phyloP scores from a whole-genome alignment of 2,888 invertebrate species.

The Dicyrtoma fusca region DNA sequence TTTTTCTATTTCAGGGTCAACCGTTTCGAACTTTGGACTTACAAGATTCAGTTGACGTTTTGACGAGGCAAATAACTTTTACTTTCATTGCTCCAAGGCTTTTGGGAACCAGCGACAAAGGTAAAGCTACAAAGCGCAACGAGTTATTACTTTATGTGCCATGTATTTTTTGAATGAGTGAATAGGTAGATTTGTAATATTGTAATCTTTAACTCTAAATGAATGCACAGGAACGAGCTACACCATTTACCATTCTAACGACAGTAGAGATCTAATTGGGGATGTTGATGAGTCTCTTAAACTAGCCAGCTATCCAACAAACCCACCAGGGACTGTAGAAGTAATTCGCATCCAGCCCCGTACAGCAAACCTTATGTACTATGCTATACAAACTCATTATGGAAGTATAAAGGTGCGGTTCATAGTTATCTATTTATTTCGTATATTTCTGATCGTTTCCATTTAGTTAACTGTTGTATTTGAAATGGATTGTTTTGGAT shows the following conservation, averaged over 20 bases:
- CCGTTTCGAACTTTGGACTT: conserved; percentile 30
- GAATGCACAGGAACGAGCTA: conserved; percentile 19
- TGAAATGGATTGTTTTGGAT: no score
- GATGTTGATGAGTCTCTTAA: not conserved
- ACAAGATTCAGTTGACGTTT: not conserved
- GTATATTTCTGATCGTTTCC: not conserved
- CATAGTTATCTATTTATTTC: not conserved
- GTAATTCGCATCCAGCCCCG: conserved; percentile 6
- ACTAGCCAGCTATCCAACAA: conserved; percentile 11
- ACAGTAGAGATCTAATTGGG: conserved; percentile 1
- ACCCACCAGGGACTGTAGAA: conserved; percentile 13
- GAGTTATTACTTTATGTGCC: no score
- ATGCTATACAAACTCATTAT: conserved; percentile 21
- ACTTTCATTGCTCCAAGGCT: conserved; percentile 31
- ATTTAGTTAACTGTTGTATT: no score
- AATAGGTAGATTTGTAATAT: no score
- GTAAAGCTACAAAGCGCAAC: conserved; percentile 6
- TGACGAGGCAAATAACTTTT: conserved; percentile 2
- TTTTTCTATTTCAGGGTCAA: conserved; percentile 22
- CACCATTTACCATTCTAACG: conserved; percentile 10
- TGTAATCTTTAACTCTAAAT: no score
- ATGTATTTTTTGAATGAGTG: no score
- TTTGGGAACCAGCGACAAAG: conserved; percentile 1
- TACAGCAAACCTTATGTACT: conserved; percentile 1
- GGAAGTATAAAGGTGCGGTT: not conserved